Percentiles rank a stretch among this genome's conserved stretches.
Evolutionary conservation across 1,140 invertebrate genomes (phyloP).

Genomic region (Reticulitermes speratus): DNA sequence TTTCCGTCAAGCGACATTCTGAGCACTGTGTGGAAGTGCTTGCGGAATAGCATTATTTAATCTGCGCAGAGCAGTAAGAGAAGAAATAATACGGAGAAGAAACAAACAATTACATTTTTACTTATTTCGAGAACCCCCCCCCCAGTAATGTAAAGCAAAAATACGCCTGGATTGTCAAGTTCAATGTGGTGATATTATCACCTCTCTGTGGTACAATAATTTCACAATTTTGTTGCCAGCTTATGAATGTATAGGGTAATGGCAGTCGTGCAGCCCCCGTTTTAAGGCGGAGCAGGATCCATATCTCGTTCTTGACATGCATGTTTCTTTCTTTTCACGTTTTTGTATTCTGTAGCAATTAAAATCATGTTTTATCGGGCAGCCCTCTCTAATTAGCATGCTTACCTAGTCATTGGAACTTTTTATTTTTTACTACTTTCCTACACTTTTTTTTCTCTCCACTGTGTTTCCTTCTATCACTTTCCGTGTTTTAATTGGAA

Average conservation of each 20-base stretch:
- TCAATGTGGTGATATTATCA: neutral
- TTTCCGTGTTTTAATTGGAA: slow-evolving; percentile 9
- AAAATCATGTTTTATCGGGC: neutral
- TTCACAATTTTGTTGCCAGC: neutral
- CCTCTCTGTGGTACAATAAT: neutral
- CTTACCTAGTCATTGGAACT: slow-evolving; percentile 44
- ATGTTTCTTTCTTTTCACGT: slow-evolving; percentile 40
- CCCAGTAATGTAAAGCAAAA: too few species aligned
- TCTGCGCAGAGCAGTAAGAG: too few species aligned
- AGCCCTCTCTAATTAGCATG: slow-evolving; percentile 37
- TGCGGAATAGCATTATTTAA: too few species aligned
- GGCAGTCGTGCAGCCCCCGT: neutral
- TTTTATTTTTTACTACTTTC: slow-evolving; percentile 48
- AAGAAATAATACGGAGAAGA: too few species aligned
- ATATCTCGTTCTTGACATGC: slow-evolving; percentile 34
- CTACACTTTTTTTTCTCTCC: slow-evolving; percentile 19
- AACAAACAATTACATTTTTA: too few species aligned
- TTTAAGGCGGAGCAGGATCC: slow-evolving; percentile 31
- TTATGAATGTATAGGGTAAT: neutral
- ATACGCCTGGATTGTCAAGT: too few species aligned
- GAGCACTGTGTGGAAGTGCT: too few species aligned
- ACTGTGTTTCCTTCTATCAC: neutral
- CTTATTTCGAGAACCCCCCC: too few species aligned
- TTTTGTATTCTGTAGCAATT: slow-evolving; percentile 28
- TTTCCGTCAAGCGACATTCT: too few species aligned